Conservation (phyloP, 1,140 invertebrate species). For the Chrysopa pallens region DNA sequence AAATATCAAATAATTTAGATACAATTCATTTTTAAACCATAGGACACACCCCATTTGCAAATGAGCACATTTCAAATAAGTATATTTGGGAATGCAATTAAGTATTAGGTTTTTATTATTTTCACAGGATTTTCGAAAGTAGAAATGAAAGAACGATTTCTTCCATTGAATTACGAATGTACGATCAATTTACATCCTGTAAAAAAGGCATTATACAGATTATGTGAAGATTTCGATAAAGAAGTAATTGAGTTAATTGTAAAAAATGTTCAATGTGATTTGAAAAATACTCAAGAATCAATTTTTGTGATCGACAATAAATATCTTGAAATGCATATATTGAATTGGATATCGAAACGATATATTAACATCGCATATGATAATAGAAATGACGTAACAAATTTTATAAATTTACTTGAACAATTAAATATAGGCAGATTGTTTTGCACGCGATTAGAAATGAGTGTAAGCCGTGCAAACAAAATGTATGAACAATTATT, state of each 20-base stretch:
- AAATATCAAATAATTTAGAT: too few relatives aligned
- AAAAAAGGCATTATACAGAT: slow-evolving; percentile 10
- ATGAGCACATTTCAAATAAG: too few relatives aligned
- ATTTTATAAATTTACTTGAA: slow-evolving; percentile 10
- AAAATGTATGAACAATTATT: too few relatives aligned
- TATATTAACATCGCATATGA: slow-evolving; percentile 3
- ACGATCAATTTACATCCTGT: slow-evolving; percentile 7
- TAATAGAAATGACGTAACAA: slow-evolving; percentile 6
- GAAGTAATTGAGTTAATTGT: slow-evolving; percentile 8
- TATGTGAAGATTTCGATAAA: slow-evolving; percentile 11
- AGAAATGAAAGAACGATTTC: slow-evolving; percentile 6
- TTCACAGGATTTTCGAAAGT: slow-evolving; percentile 9
- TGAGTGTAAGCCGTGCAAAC: too few relatives aligned
- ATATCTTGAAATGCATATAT: slow-evolving; percentile 13
- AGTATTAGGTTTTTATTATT: slow-evolving; percentile 1
- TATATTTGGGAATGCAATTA: too few relatives aligned
- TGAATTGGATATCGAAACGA: slow-evolving; percentile 10
- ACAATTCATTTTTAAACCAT: too few relatives aligned
- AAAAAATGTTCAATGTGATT: slow-evolving; percentile 5
- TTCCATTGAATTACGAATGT: slow-evolving; percentile 6
- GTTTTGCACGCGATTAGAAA: slow-evolving; percentile 2
- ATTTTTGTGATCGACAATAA: slow-evolving; percentile 1
- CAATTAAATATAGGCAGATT: slow-evolving; percentile 8
- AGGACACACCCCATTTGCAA: too few relatives aligned
- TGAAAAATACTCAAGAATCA: slow-evolving; percentile 3